phyloP scores from a whole-genome alignment of 1,140 invertebrate genomes.

The Patella vulgata region DNA sequence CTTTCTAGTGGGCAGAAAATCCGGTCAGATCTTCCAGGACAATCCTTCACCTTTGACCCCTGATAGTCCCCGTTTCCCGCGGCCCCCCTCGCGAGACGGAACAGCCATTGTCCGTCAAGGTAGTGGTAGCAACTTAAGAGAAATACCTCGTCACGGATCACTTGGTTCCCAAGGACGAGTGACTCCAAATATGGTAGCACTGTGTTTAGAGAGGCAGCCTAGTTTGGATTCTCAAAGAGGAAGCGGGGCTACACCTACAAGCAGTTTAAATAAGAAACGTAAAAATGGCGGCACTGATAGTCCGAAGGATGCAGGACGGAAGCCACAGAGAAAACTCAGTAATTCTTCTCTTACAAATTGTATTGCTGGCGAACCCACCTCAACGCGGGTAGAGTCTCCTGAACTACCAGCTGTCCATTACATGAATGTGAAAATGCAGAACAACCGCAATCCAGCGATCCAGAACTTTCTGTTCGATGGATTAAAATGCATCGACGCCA shows the following conservation, averaged over 20 bases:
- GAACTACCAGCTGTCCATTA: conserved; percentile 62
- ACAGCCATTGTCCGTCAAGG: conserved; percentile 11
- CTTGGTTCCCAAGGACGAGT: conserved; percentile 23
- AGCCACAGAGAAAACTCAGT: conserved; percentile 44
- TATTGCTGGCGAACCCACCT: conserved; percentile 39
- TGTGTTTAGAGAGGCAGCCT: conserved; percentile 31
- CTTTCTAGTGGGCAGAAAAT: conserved; percentile 73
- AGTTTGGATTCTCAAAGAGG: conserved; percentile 37
- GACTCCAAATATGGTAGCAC: conserved; percentile 14
- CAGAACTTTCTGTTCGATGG: conserved; percentile 58
- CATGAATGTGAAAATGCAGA: conserved; percentile 56
- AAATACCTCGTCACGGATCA: conserved; percentile 16
- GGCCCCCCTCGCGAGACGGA: conserved; percentile 24
- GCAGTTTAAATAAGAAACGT: conserved; percentile 54
- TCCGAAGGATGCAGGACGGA: conserved; percentile 38
- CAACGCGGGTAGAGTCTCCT: conserved; percentile 45
- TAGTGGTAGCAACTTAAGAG: conserved; percentile 20
- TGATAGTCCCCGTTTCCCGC: conserved; percentile 19
- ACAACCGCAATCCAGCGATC: conserved; percentile 9
- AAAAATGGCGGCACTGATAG: conserved; percentile 47
- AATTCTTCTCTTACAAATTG: conserved; percentile 51
- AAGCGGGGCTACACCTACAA: conserved; percentile 50
- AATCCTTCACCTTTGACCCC: conserved; percentile 29
- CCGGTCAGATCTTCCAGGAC: conserved; percentile 19
- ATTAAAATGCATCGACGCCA: conserved; percentile 32